phyloP scores from a whole-genome alignment of 2,888 invertebrate species.

The Cabera pusaria region DNA sequence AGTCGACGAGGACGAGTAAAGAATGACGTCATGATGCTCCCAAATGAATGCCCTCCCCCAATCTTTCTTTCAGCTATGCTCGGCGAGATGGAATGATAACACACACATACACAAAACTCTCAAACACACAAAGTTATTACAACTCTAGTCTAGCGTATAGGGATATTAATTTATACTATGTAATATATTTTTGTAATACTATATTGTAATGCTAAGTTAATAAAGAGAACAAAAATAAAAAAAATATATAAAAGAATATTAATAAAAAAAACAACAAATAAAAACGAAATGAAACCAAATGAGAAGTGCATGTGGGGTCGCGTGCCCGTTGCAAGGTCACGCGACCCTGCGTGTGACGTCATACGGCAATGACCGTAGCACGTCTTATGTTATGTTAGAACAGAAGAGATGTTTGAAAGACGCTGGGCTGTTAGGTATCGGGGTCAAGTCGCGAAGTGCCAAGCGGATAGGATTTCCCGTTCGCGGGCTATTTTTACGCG shows the following conservation, averaged over 20 bases:
- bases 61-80: constrained; percentile 79
- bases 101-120: constrained; percentile 48
- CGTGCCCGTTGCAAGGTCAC: constrained; percentile 59
- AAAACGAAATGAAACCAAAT: constrained; percentile 48
- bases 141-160: constrained; percentile 61
- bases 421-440: constrained; percentile 41
- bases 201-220: constrained; percentile 81
- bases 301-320: constrained; percentile 39
- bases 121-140: constrained; percentile 45
- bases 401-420: constrained; percentile 44
- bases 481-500: constrained; percentile 47
- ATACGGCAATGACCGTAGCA: constrained; percentile 69
- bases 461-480: constrained; percentile 67
- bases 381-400: constrained; percentile 50
- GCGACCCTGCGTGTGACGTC: constrained; percentile 46
- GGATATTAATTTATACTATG: constrained; percentile 63
- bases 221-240: constrained; percentile 79
- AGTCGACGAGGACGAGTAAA: constrained; percentile 92
- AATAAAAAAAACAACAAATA: constrained; percentile 56
- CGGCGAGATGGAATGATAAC: constrained; percentile 55
- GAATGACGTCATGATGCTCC: constrained; percentile 67
- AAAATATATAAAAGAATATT: constrained; percentile 58
- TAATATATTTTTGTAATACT: constrained; percentile 80
- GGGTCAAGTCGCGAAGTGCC: constrained; percentile 65
- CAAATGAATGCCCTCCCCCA: constrained; percentile 64